A percentile compares a stretch with the other conserved stretches of the same genome.
phyloP scores from a whole-genome alignment of 1,140 invertebrate genomes.

The Oryctes rhinoceros region DNA sequence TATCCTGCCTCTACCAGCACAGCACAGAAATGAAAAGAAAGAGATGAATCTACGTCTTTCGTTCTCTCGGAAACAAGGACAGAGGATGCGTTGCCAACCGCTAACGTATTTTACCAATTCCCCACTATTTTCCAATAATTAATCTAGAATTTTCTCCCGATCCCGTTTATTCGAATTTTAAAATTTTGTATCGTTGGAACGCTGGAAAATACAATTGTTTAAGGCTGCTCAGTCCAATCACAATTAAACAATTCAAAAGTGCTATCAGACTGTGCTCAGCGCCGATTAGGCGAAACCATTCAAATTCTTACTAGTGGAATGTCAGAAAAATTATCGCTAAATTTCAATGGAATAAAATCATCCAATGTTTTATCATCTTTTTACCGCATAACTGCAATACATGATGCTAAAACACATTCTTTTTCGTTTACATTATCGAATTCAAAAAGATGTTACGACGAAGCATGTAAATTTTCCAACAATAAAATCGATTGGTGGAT shows the following conservation, averaged over 20 bases:
- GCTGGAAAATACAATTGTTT: background rate
- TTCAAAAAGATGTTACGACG: too few species aligned
- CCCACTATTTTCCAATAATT: slow-evolving; percentile 20
- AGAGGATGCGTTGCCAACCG: slow-evolving; percentile 27
- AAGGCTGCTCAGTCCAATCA: background rate
- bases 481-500: background rate
- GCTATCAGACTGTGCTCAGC: background rate
- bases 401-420: too few species aligned
- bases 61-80: background rate
- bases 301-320: background rate
- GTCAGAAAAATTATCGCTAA: background rate
- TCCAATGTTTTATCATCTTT: too few species aligned
- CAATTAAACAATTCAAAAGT: background rate
- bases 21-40: slow-evolving; percentile 35
- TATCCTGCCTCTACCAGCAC: slow-evolving; percentile 11
- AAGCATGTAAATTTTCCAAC: too few species aligned
- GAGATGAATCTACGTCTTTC: slow-evolving; percentile 1
- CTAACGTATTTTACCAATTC: slow-evolving; percentile 7
- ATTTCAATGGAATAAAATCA: background rate
- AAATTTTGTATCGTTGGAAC: background rate
- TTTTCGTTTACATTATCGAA: too few species aligned
- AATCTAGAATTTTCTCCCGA: slow-evolving; percentile 26
- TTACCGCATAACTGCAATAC: too few species aligned
- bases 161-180: background rate
- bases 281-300: background rate